Base-by-base conservation (phyloP, 2,113 vertebrate genomes). In the Vireo altiloquus region DNA sequence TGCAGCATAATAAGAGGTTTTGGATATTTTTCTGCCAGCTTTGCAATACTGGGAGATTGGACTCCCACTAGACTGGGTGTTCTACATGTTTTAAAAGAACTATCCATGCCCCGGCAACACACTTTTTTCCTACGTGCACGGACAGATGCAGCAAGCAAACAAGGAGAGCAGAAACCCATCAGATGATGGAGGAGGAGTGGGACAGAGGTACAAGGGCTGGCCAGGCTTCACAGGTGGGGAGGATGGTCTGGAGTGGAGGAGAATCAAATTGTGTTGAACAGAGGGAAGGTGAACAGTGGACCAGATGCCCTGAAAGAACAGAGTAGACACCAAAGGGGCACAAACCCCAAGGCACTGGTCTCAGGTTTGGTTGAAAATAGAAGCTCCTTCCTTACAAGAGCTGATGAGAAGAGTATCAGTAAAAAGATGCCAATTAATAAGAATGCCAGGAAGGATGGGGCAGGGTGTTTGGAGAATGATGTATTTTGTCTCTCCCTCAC, bases 271-370 rank as follows among this genome's bases (percentile, higher is more conserved):
- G 13, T 47, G 20, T 44, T 44, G 42, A 74, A 16, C 1, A n/a
- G 50, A 94, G 8, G 30, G 57, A 91, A 82, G 66, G 25, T 69
- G 37, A 77, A 11, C 2, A 8, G 30, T 15, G 63, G 35, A 16
- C 21, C 40, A 77, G 71, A 17, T 31, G 39, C 19, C 0, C 0
- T 49, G n/a, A 19, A 71, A 72, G 40, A n/a, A 60, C 0, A 0
- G 40, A 44, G 15, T 28, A 40, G 42, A 30, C 20, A 37, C 15
- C 17, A 77, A 46, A 49, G 50, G 54, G 63, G 6, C 46, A 39
- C 44, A 31, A 66, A 52, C 37, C 31, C 40, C 31, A 37, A 49
- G 68, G 83, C 25, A 23, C 6, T 0, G 0, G 8, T 50, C 18
- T 61, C 71, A 33, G 65, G 13, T 64, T 61, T 57, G 31, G 16